These are phyloP conservation scores for Nysson spinosus DNA, from an alignment of 2,888 invertebrate species.

Conservation along the genomic window DNA sequence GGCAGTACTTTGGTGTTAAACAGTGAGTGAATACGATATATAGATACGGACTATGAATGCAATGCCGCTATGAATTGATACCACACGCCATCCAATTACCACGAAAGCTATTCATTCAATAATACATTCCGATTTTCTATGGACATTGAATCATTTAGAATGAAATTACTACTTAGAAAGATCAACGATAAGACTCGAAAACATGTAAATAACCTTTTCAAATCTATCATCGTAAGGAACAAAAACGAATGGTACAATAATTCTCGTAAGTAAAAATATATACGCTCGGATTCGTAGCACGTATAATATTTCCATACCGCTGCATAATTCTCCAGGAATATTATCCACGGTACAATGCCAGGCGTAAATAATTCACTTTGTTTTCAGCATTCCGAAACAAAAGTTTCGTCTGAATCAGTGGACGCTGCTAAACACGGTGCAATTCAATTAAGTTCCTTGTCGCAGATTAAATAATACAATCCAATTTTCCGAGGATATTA, in stretches of 20 bases:
- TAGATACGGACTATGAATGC: conserved; percentile 10
- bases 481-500: conserved; percentile 56
- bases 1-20: too few relatives aligned
- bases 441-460: conserved; percentile 41
- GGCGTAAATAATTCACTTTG: too few relatives aligned
- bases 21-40: too few relatives aligned
- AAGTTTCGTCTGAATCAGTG: conserved; percentile 37
- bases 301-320: too few relatives aligned
- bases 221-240: background rate
- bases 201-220: too few relatives aligned
- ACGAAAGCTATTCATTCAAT: conserved; percentile 37
- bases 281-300: too few relatives aligned
- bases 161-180: conserved; percentile 21
- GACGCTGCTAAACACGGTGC: background rate
- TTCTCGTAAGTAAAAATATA: too few relatives aligned
- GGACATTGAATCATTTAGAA: conserved; percentile 23
- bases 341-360: too few relatives aligned
- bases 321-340: too few relatives aligned
- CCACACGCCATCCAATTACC: conserved; percentile 14
- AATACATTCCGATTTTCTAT: conserved; percentile 43
- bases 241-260: background rate
- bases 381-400: too few relatives aligned
- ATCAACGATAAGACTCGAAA: too few relatives aligned
- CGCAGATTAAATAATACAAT: conserved; percentile 45
- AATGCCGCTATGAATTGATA: conserved; percentile 7